Evolutionary conservation across 2,888 invertebrate species (phyloP), one percentile per base, ranked within the genome.

Genomic region (Sialis fuliginosa): DNA sequence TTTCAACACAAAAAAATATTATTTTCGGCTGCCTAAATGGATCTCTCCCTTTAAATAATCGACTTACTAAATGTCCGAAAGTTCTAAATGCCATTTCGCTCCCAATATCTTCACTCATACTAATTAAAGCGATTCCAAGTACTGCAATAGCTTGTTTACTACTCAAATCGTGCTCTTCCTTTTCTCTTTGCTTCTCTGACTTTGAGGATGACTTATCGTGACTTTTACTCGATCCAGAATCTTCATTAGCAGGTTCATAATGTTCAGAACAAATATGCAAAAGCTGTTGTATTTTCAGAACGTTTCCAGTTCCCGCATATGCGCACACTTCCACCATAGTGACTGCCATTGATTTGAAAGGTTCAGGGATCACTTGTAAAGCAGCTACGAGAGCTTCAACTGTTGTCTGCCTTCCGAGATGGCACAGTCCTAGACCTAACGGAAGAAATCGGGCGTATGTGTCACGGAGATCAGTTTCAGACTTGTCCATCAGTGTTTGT

Each of bases 91-190:
- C 91, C 97, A 97, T 98, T 66, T 96, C 97, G 2, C 90, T 83
- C 35, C 98, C 98, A 56, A 98, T 93, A 62, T 99, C 98, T 69
- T 99, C 98, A 6, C 95, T 97, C 83, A 99, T 92, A 41, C 96
- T 86, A 57, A 99, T 96, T 50, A 98, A 74, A 9, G 95, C 97
- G 52, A 99, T 95, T 9, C 98, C 98, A 42, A 99, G 72, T 2
- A 96, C 96, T 34, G 98, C 98, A 46, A 98, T 85, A 4, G 95
- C 88, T 64, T 97, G 97, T 57, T 91, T 86, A 0, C 84, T 77
- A 45, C 89, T 89, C 48, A 90, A 68, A 63, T 90, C 88, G 48
- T 53, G 47, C 42, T 47, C 47, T 67, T 71, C 58, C 63, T 73
- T 47, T 42, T 47, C 47, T 22, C 42, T 40, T 10, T 33, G 34